Base-by-base conservation (phyloP, 2,797 vertebrate genomes). In the Cryptoblepharus egeriae region DNA sequence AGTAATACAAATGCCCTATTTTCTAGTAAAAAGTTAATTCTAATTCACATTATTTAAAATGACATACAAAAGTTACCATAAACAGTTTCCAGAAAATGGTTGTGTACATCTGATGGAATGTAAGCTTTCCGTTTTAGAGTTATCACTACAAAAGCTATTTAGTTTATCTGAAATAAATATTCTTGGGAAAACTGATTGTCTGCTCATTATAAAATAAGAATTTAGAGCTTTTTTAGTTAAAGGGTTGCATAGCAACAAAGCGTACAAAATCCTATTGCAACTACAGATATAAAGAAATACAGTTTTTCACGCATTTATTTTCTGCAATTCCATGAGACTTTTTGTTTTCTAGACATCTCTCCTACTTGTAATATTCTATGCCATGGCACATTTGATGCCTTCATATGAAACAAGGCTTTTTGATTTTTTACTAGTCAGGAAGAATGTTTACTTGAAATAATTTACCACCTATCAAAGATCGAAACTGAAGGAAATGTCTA, bases 161-260 rank as follows among this genome's bases (percentile, higher is more conserved):
- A 82, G 86, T 70, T 85, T 89, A 94, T 83, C 86, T 90, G 90
- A 91, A 93, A 91, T 87, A 96, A 96, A 96, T 96, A 96, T 89
- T 94, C 88, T 93, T 87, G 93, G 94, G 86, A 89, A 94, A 95
- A 93, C n/a, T 95, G 97, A 98, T 97, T 98, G 97, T 97, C 96
- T 84, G 30, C 75, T 80, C 71, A 85, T 82, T 83, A 92, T 78
- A 95, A 93, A 93, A 86, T 13, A 42, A 92, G 87, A 85, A 91
- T 85, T 92, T 88, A 93, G 93, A 85, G 88, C 77, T 88, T 94
- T 94, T 76, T 94, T 91, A 88, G 89, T 92, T 95, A 93, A 93
- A 95, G 89, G 96, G 96, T 97, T 97, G 97, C 96, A 97, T 94
- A 96, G 96, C 94, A 96, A 97, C 96, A 95, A 96, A 94, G 95